Conservation (phyloP, 2,113 vertebrate genomes). For the Ailurus styani region DNA sequence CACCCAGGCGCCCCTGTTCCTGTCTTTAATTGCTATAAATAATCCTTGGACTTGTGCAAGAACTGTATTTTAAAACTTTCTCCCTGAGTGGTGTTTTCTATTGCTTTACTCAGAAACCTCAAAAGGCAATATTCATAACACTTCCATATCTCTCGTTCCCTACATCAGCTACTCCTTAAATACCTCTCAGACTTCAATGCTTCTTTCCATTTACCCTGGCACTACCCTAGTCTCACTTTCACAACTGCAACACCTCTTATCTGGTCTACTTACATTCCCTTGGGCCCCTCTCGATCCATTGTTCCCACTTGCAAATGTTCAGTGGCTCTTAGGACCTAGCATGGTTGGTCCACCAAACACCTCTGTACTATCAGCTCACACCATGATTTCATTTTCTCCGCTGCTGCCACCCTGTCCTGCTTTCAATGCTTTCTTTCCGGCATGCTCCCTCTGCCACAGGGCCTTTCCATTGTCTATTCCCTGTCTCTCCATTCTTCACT, state of each 20-base stretch:
- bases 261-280: not conserved
- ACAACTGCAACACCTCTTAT: not conserved
- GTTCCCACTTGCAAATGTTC: not conserved
- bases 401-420: not conserved
- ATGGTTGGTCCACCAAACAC: fast-evolving
- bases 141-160: not conserved
- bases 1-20: too few species aligned
- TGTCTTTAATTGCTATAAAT: not conserved
- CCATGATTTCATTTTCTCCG: not conserved
- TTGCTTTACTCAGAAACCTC: not conserved
- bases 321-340: not conserved
- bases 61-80: not conserved
- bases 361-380: not conserved
- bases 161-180: not conserved
- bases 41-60: not conserved
- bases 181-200: not conserved
- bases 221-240: not conserved
- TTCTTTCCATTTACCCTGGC: not conserved
- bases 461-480: not conserved
- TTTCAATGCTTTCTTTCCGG: not conserved
- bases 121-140: not conserved
- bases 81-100: not conserved
- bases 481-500: not conserved
- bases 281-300: not conserved
- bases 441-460: not conserved